Evolutionary conservation across 2,797 vertebrate species (phyloP), one percentile per base, ranked within the genome.

Genomic region (Spheniscus humboldti): DNA sequence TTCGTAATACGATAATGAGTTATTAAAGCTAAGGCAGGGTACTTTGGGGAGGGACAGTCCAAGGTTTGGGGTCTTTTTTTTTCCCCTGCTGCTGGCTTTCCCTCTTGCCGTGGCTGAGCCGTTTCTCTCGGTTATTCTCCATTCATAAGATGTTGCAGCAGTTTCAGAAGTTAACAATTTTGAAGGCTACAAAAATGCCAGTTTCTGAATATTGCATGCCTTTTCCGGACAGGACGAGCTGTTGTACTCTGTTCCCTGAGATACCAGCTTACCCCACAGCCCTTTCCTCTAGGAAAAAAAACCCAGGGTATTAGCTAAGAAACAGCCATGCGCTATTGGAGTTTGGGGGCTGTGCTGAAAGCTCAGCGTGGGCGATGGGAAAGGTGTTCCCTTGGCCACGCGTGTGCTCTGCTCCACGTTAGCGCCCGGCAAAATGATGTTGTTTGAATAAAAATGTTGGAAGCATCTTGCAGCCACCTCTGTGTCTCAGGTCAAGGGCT

Each of bases 1-100:
- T 91, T 94, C 9, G 3, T 96, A 94, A 94, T 94, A 37, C 22
- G 18, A 88, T 92, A 95, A 95, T 89, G 86, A 94, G 92, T 89
- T 93, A 79, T 93, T 96, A 95, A 88, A 95, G 90, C 90, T 67
- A 82, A 93, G 56, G 66, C 87, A 57, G 53, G 53, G 60, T 7
- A 27, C 62, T 77, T 53, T 10, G 24, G 55, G 91, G 74, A 90
- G 83, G 76, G 73, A 79, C 37, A 69, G 14, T n/a, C 31, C 12
- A 53, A 52, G 62, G 50, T 20, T 66, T 62, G 9, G 25, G 60
- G 68, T 37, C 30, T 27, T n/a, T 39, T 25, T 27, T 18, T 57
- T 55, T 79, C 9, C 23, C 24, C 35, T 8, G 27, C 27, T 48
- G 23, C 39, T 23, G 69, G 25, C 22, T 39, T 7, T 30, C 15